Conservation (phyloP, 2,797 vertebrate species). For the Tinamus major region DNA sequence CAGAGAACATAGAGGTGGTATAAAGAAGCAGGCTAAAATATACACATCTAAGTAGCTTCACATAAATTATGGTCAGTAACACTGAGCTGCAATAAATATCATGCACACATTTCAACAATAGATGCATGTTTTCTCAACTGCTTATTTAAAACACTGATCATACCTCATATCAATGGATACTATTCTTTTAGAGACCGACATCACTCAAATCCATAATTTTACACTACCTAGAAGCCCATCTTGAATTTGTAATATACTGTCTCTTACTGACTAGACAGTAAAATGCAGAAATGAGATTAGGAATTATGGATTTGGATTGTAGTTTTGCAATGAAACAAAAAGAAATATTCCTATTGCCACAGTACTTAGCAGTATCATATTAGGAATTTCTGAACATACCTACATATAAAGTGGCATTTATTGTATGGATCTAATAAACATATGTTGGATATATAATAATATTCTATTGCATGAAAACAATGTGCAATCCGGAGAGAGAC, state of each 20-base stretch:
- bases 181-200: neutral
- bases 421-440: neutral
- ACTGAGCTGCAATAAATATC: neutral
- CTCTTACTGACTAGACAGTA: neutral
- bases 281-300: neutral
- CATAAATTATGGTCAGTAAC: neutral
- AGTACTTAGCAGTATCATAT: neutral
- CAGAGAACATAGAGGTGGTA: neutral
- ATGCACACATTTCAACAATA: neutral
- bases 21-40: neutral
- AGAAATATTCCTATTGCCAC: neutral
- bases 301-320: neutral
- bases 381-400: neutral
- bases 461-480: neutral
- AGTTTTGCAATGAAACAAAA: neutral
- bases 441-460: neutral
- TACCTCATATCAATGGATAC: neutral
- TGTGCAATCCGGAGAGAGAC: neutral
- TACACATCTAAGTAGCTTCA: neutral
- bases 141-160: neutral
- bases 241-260: neutral
- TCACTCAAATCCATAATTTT: neutral
- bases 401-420: neutral
- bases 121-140: neutral
- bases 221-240: neutral